Evolutionary conservation across 1,140 invertebrate genomes (phyloP).

Genomic region (Brachionus rubens): DNA sequence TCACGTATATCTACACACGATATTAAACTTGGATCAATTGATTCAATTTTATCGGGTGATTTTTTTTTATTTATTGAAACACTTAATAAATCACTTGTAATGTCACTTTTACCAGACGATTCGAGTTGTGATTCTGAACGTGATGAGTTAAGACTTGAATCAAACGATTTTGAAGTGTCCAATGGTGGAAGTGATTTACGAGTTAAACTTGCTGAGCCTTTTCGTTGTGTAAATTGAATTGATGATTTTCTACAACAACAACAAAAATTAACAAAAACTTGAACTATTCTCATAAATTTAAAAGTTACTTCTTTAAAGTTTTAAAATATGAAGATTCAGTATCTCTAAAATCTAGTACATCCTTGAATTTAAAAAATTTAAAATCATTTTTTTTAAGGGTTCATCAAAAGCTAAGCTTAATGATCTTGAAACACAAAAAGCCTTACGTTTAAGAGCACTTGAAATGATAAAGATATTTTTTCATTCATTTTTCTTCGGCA

Average conservation of each 20-base stretch:
- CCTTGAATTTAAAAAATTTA: too few relatives aligned
- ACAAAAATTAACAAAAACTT: too few relatives aligned
- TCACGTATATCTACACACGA: background rate
- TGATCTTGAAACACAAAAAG: too few relatives aligned
- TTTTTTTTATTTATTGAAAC: conserved; percentile 22
- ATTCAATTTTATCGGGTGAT: conserved; percentile 9
- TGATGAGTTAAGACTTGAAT: background rate
- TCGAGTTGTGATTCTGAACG: background rate
- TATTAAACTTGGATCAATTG: background rate
- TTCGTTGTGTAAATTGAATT: too few relatives aligned
- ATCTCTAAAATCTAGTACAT: too few relatives aligned
- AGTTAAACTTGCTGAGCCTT: background rate
- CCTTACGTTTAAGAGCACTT: too few relatives aligned
- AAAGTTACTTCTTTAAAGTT: too few relatives aligned
- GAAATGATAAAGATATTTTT: background rate
- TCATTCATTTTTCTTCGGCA: background rate
- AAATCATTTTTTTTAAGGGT: too few relatives aligned
- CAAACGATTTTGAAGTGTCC: background rate
- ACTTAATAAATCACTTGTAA: background rate
- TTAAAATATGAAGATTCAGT: too few relatives aligned
- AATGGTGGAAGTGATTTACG: conserved; percentile 17
- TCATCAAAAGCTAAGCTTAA: too few relatives aligned
- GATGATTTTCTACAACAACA: too few relatives aligned
- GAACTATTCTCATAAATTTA: too few relatives aligned
- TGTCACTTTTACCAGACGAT: background rate